phyloP scores from a whole-genome alignment of 2,113 vertebrate species.

The Archocentrus centrarchus region DNA sequence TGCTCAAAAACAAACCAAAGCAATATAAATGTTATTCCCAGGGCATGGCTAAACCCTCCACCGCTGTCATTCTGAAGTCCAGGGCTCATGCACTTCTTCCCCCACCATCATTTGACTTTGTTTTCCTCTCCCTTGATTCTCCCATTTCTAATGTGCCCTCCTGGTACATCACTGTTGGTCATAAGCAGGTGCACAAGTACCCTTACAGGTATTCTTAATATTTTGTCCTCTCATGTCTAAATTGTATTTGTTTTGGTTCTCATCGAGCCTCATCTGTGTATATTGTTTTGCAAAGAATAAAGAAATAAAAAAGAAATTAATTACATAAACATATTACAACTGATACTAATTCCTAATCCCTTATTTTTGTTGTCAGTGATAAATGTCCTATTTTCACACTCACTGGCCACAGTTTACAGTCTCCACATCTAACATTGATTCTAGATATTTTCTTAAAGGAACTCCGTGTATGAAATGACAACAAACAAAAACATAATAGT shows the following conservation, averaged over 20 bases:
- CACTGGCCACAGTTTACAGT: background rate
- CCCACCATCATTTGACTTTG: background rate
- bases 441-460: background rate
- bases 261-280: background rate
- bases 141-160: background rate
- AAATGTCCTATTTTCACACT: constrained; percentile 2
- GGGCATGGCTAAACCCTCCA: background rate
- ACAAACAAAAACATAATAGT: background rate
- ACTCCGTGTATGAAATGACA: background rate
- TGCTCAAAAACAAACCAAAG: background rate
- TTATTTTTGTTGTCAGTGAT: constrained; percentile 1
- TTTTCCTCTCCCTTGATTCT: background rate
- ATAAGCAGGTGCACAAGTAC: background rate
- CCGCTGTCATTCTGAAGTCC: background rate
- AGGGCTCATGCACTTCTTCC: background rate
- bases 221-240: background rate
- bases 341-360: background rate
- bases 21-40: background rate
- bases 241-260: background rate
- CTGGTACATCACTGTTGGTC: background rate
- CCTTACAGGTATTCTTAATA: background rate
- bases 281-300: background rate
- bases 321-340: background rate
- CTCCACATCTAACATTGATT: constrained; percentile 4
- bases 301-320: constrained; percentile 10